Base-by-base conservation (phyloP, 2,113 vertebrate species). In the Microtus richardsoni region DNA sequence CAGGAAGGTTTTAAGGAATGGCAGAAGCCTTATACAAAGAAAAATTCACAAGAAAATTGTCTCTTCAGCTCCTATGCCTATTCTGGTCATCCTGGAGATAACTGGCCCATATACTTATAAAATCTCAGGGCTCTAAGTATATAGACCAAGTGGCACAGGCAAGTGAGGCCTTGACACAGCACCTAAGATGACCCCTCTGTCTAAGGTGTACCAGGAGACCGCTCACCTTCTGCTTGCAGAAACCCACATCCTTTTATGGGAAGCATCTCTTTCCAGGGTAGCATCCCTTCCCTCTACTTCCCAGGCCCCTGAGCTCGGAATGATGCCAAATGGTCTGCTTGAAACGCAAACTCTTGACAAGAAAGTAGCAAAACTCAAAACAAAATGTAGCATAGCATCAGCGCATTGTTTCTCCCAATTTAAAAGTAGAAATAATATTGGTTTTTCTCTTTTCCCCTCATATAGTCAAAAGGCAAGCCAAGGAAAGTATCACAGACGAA, bases 401-500 rank as follows among this genome's bases (percentile, higher is more conserved):
- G 24, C 41, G 58, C 22, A 89, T 73, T 94, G 39, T 83, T 95
- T 96, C 91, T 62, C 22, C 47, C 92, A 84, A 89, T 82, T 49
- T 94, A 73, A 11, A 95, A 28, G 36, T 93, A 73, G 83, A 94
- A 93, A 75, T 86, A 86, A 91, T 85, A 30, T 36, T n/a, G 7
- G 22, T 78, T 75, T 94, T 62, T 64, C 54, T 24, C 88, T 2
- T 97, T 87, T 88, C 11, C 88, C 21, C 54, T 78, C 54, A 30
- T 95, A 44, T 19, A 97, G 97, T 92, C 80, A 94, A 80, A 93
- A 78, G 74, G 1, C 91, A 95, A 94, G 77, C 77, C 83, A 78
- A 80, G 92, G 94, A 92, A 92, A 98, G 96, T 91, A 36, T 92
- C 83, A 95, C 91, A n/a, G 91, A 95, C 74, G 92, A 97, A 97